These are phyloP conservation scores for Cremastinae sp. DNA, from an alignment of 2,888 invertebrate species.

Conservation along the genomic window DNA sequence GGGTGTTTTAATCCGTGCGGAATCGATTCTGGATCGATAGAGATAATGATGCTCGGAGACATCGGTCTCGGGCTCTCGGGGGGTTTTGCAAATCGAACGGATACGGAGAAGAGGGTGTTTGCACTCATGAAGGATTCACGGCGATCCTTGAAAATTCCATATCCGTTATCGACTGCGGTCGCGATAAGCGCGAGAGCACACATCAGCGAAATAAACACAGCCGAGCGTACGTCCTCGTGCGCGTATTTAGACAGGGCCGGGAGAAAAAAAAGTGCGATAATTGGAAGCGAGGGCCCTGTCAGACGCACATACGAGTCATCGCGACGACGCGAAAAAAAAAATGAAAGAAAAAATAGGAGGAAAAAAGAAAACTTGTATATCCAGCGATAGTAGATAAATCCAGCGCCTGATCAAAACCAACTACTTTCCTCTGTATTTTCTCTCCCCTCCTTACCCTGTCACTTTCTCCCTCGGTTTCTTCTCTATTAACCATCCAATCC, in stretches of 20 bases:
- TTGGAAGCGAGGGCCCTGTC: constrained; percentile 27
- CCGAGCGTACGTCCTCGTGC: neutral
- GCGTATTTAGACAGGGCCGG: neutral
- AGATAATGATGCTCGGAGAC: constrained; percentile 43
- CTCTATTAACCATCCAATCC: constrained; percentile 51
- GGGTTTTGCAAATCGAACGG: constrained; percentile 15
- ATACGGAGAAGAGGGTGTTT: constrained; percentile 31
- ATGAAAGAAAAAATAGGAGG: neutral
- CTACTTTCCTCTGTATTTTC: constrained; percentile 12
- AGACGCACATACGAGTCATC: too few relatives aligned
- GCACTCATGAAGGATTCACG: constrained; percentile 53
- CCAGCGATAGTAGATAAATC: constrained; percentile 7
- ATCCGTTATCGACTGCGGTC: constrained; percentile 47
- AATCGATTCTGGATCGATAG: constrained; percentile 48
- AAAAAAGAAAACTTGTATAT: neutral
- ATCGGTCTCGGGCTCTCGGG: neutral
- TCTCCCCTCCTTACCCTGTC: neutral
- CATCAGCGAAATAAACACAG: neutral
- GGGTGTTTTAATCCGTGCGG: constrained; percentile 1
- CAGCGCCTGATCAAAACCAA: constrained; percentile 9
- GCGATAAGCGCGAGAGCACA: neutral
- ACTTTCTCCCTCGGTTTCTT: constrained; percentile 28
- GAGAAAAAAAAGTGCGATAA: constrained; percentile 34
- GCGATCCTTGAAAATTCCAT: constrained; percentile 51
- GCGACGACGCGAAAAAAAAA: constrained; percentile 1